phyloP scores from a whole-genome alignment of 2,888 invertebrate genomes.

The Brenthis daphne region DNA sequence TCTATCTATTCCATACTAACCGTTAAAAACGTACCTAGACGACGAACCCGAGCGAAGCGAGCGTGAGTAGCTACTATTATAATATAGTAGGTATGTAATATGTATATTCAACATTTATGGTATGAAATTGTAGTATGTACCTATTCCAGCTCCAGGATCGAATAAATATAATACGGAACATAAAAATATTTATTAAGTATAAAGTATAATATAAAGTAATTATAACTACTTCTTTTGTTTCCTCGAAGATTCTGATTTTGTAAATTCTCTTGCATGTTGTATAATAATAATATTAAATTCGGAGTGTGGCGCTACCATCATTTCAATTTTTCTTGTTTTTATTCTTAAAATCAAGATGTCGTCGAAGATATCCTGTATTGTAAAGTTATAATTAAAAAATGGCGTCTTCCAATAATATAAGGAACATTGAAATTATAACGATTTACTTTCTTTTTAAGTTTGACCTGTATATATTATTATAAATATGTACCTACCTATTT shows the following conservation, averaged over 20 bases:
- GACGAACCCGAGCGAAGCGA: too few relatives aligned
- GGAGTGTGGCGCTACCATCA: constrained; percentile 60
- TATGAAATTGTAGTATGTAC: too few relatives aligned
- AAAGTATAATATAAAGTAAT: background rate
- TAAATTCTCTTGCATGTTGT: constrained; percentile 52
- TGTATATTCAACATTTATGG: too few relatives aligned
- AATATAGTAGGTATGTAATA: too few relatives aligned
- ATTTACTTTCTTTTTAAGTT: too few relatives aligned
- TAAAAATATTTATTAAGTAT: background rate
- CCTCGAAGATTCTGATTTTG: constrained; percentile 33
- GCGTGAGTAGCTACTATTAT: too few relatives aligned
- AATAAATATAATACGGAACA: background rate
- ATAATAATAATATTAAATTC: constrained; percentile 67
- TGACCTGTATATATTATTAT: too few relatives aligned
- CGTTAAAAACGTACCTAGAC: too few relatives aligned
- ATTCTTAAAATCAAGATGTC: constrained; percentile 61
- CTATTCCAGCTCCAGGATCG: too few relatives aligned
- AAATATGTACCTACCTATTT: too few relatives aligned
- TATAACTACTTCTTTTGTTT: constrained; percentile 21
- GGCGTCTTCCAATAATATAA: background rate
- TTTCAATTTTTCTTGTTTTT: constrained; percentile 62
- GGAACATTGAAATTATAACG: too few relatives aligned
- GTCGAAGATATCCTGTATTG: constrained; percentile 60
- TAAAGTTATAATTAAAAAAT: background rate
- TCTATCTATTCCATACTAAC: too few relatives aligned